Percentiles rank a stretch among this genome's conserved stretches.
Conservation (phyloP, 2,797 vertebrate genomes). For the Fistularia commersonii region DNA sequence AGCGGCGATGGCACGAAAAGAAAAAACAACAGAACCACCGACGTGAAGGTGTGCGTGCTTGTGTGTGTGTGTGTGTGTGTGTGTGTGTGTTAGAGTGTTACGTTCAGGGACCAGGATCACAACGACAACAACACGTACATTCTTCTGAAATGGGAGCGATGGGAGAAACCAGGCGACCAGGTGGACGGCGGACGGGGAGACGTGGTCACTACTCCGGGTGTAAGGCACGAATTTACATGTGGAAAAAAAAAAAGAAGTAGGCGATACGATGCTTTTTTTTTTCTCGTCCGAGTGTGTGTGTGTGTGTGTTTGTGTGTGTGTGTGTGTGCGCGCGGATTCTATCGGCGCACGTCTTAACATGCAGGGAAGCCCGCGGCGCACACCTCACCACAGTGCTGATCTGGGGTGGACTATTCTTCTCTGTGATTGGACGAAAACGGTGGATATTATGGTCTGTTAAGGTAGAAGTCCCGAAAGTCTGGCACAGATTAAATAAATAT, state of each 20-base stretch:
- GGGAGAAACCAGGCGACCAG: slow-evolving; percentile 82
- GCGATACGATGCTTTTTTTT: slow-evolving; percentile 47
- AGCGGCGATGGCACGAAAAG: slow-evolving; percentile 85
- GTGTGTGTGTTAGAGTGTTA: too few species aligned
- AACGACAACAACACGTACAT: slow-evolving; percentile 80
- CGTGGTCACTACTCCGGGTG: slow-evolving; percentile 94
- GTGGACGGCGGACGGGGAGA: too few species aligned
- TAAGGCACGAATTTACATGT: slow-evolving; percentile 99
- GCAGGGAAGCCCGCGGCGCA: slow-evolving; percentile 82
- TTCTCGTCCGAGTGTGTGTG: slow-evolving; percentile 44
- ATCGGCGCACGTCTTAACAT: too few species aligned
- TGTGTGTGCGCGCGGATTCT: too few species aligned
- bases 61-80: slow-evolving; percentile 21
- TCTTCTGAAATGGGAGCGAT: slow-evolving; percentile 86
- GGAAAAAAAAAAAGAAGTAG: slow-evolving; percentile 88
- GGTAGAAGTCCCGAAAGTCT: slow-evolving; percentile 76
- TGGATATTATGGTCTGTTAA: slow-evolving; percentile 70
- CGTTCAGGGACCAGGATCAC: slow-evolving; percentile 72
- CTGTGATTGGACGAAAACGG: too few species aligned
- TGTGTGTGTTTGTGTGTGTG: too few species aligned
- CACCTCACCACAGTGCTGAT: slow-evolving; percentile 78
- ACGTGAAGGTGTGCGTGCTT: slow-evolving; percentile 40
- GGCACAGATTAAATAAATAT: slow-evolving; percentile 92
- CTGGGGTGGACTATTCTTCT: too few species aligned
- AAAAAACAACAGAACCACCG: slow-evolving; percentile 77